A percentile compares a stretch with the other conserved stretches of the same genome.
Evolutionary conservation across 2,888 invertebrate genomes (phyloP).

Genomic region (Amaurobius ferox): DNA sequence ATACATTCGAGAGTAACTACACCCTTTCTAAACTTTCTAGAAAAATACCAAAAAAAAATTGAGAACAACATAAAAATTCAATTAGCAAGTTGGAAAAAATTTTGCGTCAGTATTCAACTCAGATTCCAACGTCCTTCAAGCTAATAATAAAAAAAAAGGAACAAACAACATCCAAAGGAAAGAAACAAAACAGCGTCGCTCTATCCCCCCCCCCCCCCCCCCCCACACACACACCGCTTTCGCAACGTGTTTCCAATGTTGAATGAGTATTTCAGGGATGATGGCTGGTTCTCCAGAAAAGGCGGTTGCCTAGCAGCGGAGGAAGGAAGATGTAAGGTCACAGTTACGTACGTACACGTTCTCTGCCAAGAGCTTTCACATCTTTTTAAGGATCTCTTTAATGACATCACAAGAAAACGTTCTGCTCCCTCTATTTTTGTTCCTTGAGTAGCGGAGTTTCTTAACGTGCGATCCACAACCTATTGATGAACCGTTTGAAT

Average conservation of each 20-base stretch:
- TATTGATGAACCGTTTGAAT: no score
- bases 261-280: slow-evolving; percentile 12
- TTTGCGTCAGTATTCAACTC: no score
- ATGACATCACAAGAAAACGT: slow-evolving; percentile 50
- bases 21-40: no score
- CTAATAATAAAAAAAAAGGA: neutral
- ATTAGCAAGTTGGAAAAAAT: no score
- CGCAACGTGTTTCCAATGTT: neutral
- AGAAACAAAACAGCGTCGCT: neutral
- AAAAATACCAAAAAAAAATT: no score
- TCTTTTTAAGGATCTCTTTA: slow-evolving; percentile 34
- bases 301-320: slow-evolving; percentile 49
- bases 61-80: no score
- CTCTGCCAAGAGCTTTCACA: slow-evolving; percentile 9
- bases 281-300: slow-evolving; percentile 19
- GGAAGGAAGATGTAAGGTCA: slow-evolving; percentile 48
- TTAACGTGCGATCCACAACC: no score
- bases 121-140: slow-evolving; percentile 14
- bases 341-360: slow-evolving; percentile 48
- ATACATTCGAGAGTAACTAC: no score
- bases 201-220: neutral
- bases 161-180: neutral
- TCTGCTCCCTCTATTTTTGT: no score
- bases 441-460: no score
- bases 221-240: no score